Percentiles rank a stretch among this genome's conserved stretches.
phyloP scores from a whole-genome alignment of 37 sponge, comb jelly and placozoan species.

The Ephydatia muelleri region DNA sequence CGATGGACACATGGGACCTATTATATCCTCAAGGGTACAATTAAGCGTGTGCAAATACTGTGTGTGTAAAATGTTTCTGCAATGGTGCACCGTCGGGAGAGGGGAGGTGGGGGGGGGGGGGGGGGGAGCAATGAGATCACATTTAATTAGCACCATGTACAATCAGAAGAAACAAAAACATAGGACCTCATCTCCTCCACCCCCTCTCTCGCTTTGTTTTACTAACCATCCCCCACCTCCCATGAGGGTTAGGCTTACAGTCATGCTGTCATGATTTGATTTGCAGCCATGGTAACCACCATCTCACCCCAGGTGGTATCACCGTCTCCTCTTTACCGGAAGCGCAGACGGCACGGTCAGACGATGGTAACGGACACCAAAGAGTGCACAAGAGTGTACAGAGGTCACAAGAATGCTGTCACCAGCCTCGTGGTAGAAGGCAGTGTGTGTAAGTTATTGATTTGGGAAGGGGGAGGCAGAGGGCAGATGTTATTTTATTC shows the following conservation, averaged over 20 bases:
- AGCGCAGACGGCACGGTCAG: slow-evolving; percentile 52
- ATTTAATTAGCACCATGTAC: background rate
- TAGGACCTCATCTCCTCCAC: too few species aligned
- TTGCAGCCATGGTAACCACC: slow-evolving; percentile 3
- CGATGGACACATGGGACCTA: slow-evolving; percentile 57
- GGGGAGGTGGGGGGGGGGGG: background rate
- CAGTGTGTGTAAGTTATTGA: slow-evolving; percentile 20
- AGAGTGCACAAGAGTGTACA: slow-evolving; percentile 43
- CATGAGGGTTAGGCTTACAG: background rate
- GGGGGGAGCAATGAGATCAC: background rate
- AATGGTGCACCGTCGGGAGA: background rate
- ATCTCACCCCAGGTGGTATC: background rate
- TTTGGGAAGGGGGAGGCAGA: too few species aligned
- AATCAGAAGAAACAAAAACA: background rate
- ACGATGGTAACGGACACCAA: slow-evolving; percentile 40
- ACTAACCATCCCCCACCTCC: background rate
- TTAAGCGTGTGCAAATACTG: background rate
- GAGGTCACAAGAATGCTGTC: slow-evolving; percentile 45
- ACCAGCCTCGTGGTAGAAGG: slow-evolving; percentile 14
- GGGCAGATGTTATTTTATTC: too few species aligned
- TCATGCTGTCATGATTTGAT: background rate
- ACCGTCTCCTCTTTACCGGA: slow-evolving; percentile 41
- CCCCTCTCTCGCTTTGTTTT: too few species aligned
- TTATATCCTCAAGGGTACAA: slow-evolving; percentile 57
- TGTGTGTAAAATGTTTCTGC: background rate